A percentile compares a stretch with the other conserved stretches of the same genome.
Conservation (phyloP, 2,888 invertebrate species). For the Drosophila nr. fundita region DNA sequence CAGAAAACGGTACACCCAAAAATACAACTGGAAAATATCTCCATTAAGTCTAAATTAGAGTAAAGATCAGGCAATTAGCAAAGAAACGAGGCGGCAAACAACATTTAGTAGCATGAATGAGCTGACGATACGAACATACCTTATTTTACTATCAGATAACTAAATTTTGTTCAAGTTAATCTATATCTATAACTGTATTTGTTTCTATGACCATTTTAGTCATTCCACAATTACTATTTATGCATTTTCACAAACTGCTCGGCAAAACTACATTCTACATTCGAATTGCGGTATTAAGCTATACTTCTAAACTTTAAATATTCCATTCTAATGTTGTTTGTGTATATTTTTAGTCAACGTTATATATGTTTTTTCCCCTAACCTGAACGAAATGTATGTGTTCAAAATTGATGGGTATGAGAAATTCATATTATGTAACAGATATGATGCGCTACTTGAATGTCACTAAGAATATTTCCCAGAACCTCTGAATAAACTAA, state of each 20-base stretch:
- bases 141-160: conserved; percentile 1
- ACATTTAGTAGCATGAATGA: conserved; percentile 8
- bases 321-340: conserved; percentile 44
- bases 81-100: conserved; percentile 12
- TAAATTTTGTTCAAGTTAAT: neutral
- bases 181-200: neutral
- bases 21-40: conserved; percentile 20
- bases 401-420: conserved; percentile 34
- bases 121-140: conserved; percentile 49
- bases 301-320: conserved; percentile 56
- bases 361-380: conserved; percentile 56
- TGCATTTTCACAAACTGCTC: conserved; percentile 28
- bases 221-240: conserved; percentile 37
- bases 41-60: conserved; percentile 34
- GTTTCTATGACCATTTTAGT: conserved; percentile 12
- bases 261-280: conserved; percentile 51
- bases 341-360: conserved; percentile 26
- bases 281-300: conserved; percentile 36
- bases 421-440: conserved; percentile 64
- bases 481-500: conserved; percentile 73
- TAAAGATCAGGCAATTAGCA: conserved; percentile 20
- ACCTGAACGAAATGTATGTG: conserved; percentile 28
- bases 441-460: conserved; percentile 36
- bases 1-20: conserved; percentile 1
- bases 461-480: conserved; percentile 49